phyloP scores from a whole-genome alignment of 1,140 invertebrate species.

The Aphis craccivora region DNA sequence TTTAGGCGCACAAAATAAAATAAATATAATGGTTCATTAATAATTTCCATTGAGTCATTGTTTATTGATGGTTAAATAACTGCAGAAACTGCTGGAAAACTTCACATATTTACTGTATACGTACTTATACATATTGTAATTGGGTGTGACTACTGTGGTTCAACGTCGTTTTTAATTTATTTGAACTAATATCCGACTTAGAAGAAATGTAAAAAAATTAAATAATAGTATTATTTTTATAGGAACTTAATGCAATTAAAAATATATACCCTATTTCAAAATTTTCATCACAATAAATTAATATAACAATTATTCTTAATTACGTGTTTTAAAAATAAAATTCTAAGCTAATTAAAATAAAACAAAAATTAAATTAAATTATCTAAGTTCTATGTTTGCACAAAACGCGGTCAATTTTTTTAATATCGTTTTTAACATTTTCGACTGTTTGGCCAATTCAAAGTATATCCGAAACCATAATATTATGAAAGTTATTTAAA shows the following conservation, averaged over 20 bases:
- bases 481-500: not conserved
- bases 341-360: not conserved
- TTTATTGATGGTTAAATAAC: constrained; percentile 31
- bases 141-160: not conserved
- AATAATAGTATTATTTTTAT: not conserved
- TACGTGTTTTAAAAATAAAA: not conserved
- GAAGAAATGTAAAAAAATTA: not conserved
- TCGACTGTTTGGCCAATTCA: not conserved
- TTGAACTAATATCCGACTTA: not conserved
- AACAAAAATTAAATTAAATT: not conserved
- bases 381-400: not conserved
- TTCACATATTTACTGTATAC: not conserved
- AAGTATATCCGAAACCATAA: not conserved
- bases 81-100: not conserved
- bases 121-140: not conserved
- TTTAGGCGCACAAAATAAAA: not conserved
- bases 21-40: constrained; percentile 37
- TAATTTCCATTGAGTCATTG: constrained; percentile 10
- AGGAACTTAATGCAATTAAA: not conserved
- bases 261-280: too few species aligned
- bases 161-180: not conserved
- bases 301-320: too few species aligned
- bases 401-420: not conserved
- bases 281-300: too few species aligned
- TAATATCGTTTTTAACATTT: not conserved